phyloP scores from a whole-genome alignment of 2,113 vertebrate genomes.

The Spea bombifrons region DNA sequence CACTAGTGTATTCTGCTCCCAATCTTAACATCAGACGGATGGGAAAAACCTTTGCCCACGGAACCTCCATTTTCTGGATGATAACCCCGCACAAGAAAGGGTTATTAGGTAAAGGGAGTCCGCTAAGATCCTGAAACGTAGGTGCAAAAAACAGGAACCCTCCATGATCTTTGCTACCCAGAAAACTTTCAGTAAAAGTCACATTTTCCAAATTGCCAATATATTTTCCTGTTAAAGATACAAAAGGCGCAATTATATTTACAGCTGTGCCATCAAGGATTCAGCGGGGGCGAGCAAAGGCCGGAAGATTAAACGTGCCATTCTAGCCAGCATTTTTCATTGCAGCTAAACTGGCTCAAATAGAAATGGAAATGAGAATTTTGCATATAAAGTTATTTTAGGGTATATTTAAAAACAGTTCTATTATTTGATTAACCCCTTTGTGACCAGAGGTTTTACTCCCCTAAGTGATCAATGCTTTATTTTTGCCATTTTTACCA shows the following conservation, averaged over 20 bases:
- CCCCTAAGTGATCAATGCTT: too few species aligned
- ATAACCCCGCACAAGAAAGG: conserved; percentile 86
- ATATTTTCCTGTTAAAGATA: conserved; percentile 74
- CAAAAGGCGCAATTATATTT: background rate
- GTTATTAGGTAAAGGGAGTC: conserved; percentile 71
- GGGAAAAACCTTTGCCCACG: conserved; percentile 94
- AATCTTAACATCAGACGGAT: conserved; percentile 86
- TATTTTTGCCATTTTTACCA: too few species aligned
- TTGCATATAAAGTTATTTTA: too few species aligned
- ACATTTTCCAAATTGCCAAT: conserved; percentile 84
- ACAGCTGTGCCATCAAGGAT: too few species aligned
- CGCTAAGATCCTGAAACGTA: conserved; percentile 79
- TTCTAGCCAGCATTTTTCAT: too few species aligned
- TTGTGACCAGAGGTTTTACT: too few species aligned
- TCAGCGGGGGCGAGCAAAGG: too few species aligned
- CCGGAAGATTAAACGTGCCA: too few species aligned
- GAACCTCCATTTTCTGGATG: conserved; percentile 89
- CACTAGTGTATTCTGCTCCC: conserved; percentile 82
- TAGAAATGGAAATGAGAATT: too few species aligned
- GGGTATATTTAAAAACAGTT: too few species aligned
- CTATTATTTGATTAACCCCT: too few species aligned
- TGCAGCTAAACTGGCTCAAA: too few species aligned
- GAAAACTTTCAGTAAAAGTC: conserved; percentile 84
- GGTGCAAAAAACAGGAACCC: conserved; percentile 88
- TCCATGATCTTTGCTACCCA: conserved; percentile 83